phyloP scores from a whole-genome alignment of 1,140 invertebrate genomes.

The Steinernema khuongi region DNA sequence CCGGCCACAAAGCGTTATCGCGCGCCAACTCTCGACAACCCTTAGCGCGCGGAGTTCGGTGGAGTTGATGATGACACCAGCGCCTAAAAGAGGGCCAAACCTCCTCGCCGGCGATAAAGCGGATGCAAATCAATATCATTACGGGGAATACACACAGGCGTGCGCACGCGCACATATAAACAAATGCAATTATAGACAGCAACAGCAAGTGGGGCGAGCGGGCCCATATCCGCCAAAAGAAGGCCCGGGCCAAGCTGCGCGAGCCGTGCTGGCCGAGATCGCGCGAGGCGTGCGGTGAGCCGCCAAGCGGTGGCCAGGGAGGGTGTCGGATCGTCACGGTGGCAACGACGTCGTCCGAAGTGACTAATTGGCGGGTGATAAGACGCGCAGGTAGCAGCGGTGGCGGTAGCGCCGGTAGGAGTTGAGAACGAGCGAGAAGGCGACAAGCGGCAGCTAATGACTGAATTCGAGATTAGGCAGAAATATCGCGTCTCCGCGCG shows the following conservation, averaged over 20 bases:
- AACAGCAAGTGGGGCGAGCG: slow-evolving; percentile 10
- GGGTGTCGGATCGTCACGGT: too few species aligned
- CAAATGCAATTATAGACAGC: slow-evolving; percentile 17
- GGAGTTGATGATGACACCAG: slow-evolving; percentile 1
- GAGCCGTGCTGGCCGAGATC: not conserved
- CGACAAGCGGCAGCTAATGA: not conserved
- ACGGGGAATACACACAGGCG: not conserved
- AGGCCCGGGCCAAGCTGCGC: slow-evolving; percentile 10
- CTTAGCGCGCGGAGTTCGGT: not conserved
- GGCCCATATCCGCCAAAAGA: not conserved
- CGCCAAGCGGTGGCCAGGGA: too few species aligned
- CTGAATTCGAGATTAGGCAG: not conserved
- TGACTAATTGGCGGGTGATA: not conserved
- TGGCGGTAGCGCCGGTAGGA: not conserved
- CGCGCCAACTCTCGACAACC: not conserved
- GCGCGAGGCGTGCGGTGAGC: not conserved
- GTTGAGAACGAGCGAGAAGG: not conserved
- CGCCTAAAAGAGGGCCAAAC: not conserved
- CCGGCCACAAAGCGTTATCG: not conserved
- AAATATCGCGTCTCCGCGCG: not conserved
- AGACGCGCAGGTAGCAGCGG: not conserved
- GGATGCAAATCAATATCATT: slow-evolving; percentile 17
- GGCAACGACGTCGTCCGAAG: too few species aligned
- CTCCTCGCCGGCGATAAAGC: not conserved
- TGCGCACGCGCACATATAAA: slow-evolving; percentile 6